phyloP scores from a whole-genome alignment of 2,113 vertebrate genomes.

The Polyodon spathula region DNA sequence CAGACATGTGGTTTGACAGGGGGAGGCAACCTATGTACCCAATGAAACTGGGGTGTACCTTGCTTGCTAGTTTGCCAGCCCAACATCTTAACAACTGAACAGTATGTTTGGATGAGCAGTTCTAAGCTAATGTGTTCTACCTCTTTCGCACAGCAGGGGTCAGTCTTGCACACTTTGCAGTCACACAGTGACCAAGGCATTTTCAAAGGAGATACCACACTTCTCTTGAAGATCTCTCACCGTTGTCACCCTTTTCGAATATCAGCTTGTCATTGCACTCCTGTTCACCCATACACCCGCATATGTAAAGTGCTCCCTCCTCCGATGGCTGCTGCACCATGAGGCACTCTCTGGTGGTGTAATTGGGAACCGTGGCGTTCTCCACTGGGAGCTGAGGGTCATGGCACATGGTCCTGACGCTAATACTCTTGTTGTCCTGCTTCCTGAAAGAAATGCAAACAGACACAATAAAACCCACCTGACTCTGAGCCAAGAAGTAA shows the following conservation, averaged over 20 bases:
- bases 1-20: too few species aligned
- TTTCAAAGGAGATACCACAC: not conserved
- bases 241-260: slow-evolving; percentile 68
- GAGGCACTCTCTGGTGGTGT: slow-evolving; percentile 64
- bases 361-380: slow-evolving; percentile 62
- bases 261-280: slow-evolving; percentile 79
- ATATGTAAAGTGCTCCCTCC: slow-evolving; percentile 55
- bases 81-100: too few species aligned
- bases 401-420: slow-evolving; percentile 70
- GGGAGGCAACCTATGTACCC: too few species aligned
- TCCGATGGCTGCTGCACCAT: slow-evolving; percentile 59
- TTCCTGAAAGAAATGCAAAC: slow-evolving; percentile 48
- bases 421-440: slow-evolving; percentile 69
- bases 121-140: too few species aligned
- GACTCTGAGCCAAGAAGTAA: slow-evolving; percentile 4
- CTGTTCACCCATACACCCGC: slow-evolving; percentile 64
- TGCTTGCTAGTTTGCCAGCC: too few species aligned
- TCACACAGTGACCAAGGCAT: not conserved
- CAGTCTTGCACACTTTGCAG: not conserved
- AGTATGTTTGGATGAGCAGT: too few species aligned
- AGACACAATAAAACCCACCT: slow-evolving; percentile 15
- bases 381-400: slow-evolving; percentile 63
- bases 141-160: too few species aligned
- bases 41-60: too few species aligned
- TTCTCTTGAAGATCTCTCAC: slow-evolving; percentile 32